Conservation (phyloP, 2,888 invertebrate genomes). For the Parthenolecanium corni region DNA sequence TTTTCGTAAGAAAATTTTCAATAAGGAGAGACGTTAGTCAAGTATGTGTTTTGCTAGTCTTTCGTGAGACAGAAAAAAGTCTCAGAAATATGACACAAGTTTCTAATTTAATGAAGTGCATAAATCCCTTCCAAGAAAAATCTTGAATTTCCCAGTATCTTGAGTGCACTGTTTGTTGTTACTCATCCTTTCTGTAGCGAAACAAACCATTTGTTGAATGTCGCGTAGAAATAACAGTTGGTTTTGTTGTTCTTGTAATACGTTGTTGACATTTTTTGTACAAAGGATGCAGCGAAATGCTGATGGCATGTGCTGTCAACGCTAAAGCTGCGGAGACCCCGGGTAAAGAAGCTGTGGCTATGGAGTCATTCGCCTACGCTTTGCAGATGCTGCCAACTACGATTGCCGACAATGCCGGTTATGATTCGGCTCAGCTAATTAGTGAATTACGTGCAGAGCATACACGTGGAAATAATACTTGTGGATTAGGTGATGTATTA, state of each 20-base stretch:
- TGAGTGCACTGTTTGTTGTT: not conserved
- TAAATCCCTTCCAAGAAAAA: too few relatives aligned
- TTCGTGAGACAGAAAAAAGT: too few relatives aligned
- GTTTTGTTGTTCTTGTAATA: too few relatives aligned
- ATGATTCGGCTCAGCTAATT: conserved; percentile 89
- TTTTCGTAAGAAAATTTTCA: too few relatives aligned
- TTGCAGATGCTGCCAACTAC: conserved; percentile 82
- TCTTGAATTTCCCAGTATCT: too few relatives aligned
- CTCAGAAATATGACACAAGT: too few relatives aligned
- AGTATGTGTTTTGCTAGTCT: too few relatives aligned
- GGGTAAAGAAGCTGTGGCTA: conserved; percentile 94
- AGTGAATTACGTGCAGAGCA: conserved; percentile 86
- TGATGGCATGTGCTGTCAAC: conserved; percentile 90
- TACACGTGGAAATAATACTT: conserved; percentile 61
- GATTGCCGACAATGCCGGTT: conserved; percentile 97
- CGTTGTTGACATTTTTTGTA: too few relatives aligned
- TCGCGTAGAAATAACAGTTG: too few relatives aligned
- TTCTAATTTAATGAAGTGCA: too few relatives aligned
- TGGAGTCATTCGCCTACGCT: conserved; percentile 88
- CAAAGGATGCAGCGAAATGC: conserved; percentile 86
- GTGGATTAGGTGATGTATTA: conserved; percentile 71
- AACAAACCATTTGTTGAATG: too few relatives aligned
- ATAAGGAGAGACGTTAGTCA: too few relatives aligned
- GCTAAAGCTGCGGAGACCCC: conserved; percentile 73
- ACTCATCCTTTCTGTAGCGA: not conserved